Conservation (phyloP, 2,888 invertebrate species). For the Caprella mutica region DNA sequence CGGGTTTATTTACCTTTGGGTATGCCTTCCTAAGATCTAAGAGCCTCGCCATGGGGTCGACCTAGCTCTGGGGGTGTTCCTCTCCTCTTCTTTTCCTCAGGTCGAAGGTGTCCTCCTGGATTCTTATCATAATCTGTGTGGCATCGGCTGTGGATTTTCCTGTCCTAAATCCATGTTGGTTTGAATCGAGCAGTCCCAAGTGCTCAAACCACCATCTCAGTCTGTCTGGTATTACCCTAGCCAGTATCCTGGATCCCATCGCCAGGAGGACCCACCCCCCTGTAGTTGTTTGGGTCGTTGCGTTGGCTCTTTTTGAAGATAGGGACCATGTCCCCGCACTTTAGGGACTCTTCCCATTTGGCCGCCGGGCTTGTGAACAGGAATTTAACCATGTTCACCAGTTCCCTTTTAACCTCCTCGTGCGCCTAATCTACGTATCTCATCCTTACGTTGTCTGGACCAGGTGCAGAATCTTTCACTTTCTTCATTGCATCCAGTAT, state of each 20-base stretch:
- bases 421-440: background rate
- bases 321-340: background rate
- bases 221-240: background rate
- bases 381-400: background rate
- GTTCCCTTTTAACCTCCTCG: background rate
- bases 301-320: background rate
- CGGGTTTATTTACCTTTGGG: too few relatives aligned
- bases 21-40: background rate
- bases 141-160: background rate
- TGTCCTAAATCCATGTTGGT: background rate
- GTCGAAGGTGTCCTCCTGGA: background rate
- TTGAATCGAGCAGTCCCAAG: background rate
- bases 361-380: background rate
- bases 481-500: background rate
- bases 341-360: background rate
- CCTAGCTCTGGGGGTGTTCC: too few relatives aligned
- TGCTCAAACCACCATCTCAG: background rate
- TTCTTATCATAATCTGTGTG: background rate
- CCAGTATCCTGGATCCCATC: background rate
- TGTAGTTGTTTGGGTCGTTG: background rate
- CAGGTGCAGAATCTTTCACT: background rate
- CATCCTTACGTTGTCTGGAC: background rate
- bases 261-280: background rate
- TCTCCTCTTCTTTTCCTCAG: background rate
- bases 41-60: background rate